Conservation (phyloP, 2,888 invertebrate species). For the Papilio elwesi region DNA sequence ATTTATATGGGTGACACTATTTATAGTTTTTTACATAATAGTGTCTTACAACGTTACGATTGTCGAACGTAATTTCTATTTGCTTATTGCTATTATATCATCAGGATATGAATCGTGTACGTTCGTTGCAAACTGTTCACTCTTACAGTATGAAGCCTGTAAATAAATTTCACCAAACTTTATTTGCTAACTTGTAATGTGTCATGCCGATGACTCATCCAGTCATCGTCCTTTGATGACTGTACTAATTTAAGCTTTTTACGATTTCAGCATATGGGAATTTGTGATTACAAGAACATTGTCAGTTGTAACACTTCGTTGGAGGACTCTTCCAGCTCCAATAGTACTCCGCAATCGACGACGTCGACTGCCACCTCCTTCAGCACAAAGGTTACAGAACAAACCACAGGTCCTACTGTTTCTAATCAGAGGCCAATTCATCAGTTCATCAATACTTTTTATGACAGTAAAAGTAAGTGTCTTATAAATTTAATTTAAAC, state of each 20-base stretch:
- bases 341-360: conserved; percentile 31
- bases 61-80: no score
- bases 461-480: conserved; percentile 33
- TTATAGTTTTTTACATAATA: no score
- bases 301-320: conserved; percentile 79
- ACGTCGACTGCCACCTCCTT: conserved; percentile 26
- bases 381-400: conserved; percentile 20
- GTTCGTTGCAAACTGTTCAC: no score
- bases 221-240: background rate
- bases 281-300: conserved; percentile 86
- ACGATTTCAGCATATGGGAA: conserved; percentile 79
- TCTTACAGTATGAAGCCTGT: no score
- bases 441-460: conserved; percentile 25
- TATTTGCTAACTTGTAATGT: no score
- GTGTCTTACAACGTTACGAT: no score
- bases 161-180: no score
- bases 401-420: background rate
- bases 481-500: no score
- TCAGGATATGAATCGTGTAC: no score
- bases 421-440: conserved; percentile 1
- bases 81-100: no score
- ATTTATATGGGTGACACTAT: no score
- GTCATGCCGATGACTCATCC: no score
- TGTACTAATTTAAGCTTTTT: background rate
- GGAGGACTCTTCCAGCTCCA: background rate